Evolutionary conservation across 2,797 vertebrate genomes (phyloP), one percentile per base, ranked within the genome.

Genomic region (Phrynocephalus guinanensis): DNA sequence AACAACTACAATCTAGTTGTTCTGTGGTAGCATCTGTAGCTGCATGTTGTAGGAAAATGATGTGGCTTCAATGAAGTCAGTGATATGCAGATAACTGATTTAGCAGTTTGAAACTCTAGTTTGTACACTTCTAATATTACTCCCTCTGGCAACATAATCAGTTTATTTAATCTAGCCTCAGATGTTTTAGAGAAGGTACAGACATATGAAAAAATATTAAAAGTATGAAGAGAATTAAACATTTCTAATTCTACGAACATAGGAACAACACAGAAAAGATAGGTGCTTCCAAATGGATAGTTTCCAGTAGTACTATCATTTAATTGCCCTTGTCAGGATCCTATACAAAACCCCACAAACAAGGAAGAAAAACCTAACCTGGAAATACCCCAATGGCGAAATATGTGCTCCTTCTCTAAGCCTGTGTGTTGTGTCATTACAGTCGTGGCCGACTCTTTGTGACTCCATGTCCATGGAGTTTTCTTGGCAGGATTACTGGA

Each of bases 21-120:
- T 38, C 2, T 33, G 24, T 22, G 20, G 44, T 44, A 82, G 73
- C 63, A 30, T 3, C 20, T 44, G 20, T 22, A 56, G 16, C 28
- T 85, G 72, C 63, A 60, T 85, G 26, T 75, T 33, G 10, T 38
- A 28, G 28, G 26, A n/a, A 60, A 86, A 56, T 5, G 28, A 30
- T 71, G 33, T 89, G 50, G 50, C 48, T 75, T 82, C 80, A 79
- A 48, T n/a, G 78, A 85, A 91, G 90, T 90, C 28, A 26, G 86
- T 44, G 72, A 88, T 87, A 0, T 0, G 3, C 4, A 84, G 48
- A 60, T 15, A 81, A 81, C 16, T 67, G 26, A 30, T 28, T 86
- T 75, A 10, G 26, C 68, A 92, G 86, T 11, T 0, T 63, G 73
- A 24, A 13, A 26, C n/a, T 88, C 56, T 30, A 6, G 38, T n/a